Evolutionary conservation across 2,888 invertebrate genomes (phyloP).

Genomic region (Ochropleura plecta): DNA sequence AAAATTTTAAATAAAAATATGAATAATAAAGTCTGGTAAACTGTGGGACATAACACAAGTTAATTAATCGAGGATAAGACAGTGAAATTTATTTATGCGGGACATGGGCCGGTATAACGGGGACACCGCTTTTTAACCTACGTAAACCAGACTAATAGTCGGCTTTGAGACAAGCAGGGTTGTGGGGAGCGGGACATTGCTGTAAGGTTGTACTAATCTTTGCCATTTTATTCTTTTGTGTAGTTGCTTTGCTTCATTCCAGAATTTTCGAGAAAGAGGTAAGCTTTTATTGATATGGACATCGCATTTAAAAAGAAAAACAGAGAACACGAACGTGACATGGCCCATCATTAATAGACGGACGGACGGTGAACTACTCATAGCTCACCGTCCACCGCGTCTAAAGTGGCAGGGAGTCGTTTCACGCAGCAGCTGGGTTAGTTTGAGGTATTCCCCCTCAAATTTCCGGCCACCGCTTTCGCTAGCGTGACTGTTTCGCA

Average conservation of each 20-base stretch:
- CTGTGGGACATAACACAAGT: conserved; percentile 70
- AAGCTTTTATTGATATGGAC: neutral
- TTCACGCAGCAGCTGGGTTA: no score
- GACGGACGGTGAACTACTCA: no score
- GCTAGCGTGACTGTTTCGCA: no score
- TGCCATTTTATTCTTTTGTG: neutral
- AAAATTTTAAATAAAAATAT: conserved; percentile 69
- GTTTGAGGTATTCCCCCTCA: no score
- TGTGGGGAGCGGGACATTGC: conserved; percentile 16
- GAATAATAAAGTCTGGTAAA: conserved; percentile 68
- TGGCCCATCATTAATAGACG: no score
- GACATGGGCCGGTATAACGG: conserved; percentile 56
- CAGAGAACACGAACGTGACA: neutral
- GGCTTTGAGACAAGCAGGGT: conserved; percentile 65
- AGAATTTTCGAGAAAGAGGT: neutral
- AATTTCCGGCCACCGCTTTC: no score
- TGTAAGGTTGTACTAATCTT: neutral
- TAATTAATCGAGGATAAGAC: conserved; percentile 76
- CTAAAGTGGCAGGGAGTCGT: no score
- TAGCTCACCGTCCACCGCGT: no score
- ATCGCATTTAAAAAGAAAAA: neutral
- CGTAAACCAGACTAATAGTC: conserved; percentile 75
- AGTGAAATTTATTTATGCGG: conserved; percentile 76
- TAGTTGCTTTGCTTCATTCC: neutral
- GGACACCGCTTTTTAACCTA: conserved; percentile 73